Base-by-base conservation (phyloP, 2,113 vertebrate species). In the Sorex araneus region DNA sequence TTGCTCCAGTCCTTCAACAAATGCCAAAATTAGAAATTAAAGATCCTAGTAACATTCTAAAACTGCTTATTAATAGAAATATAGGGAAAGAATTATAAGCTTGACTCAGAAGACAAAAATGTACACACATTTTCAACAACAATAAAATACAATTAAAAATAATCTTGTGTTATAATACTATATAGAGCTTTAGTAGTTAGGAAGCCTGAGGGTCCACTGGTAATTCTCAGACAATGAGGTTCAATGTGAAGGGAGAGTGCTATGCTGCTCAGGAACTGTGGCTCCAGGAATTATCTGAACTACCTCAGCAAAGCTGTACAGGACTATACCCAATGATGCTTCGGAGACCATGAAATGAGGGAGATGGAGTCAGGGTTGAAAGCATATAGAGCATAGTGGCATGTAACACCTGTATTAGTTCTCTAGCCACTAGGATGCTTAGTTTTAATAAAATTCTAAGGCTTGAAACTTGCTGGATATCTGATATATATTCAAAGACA, bases 391-490 rank as follows among this genome's bases (percentile, higher is more conserved):
- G 18, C 54, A 54, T 11, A 19, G 54, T 1, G 15, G 1, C 12
- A 54, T 13, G 13, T 11, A 54, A 54, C 54, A 13, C 12, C 18
- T 54, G 54, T 54, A 15, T 19, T 54, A 54, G 54, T 19, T 54
- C 13, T 19, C 18, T 54, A 54, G 12, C 12, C 54, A 13, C 18
- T 54, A 54, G 13, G 4, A 21, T 57, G 87, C 30, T 94, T 74
- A 84, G 67, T 84, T 95, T 87, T 75, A 91, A 84, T 28, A 45
- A 73, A 75, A 15, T 32, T 69, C 47, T 69, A 36, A 63, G 77
- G 74, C 71, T 73, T 43, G 27, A 74, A 94, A 87, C 1, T 43
- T 92, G 8, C 23, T 15, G 3, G n/a, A 76, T 71, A 54, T 21
- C 69, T 88, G 32, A 86, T 64, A 43, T 71, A 57, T 47, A 21